These are phyloP conservation scores for Platichthys stellatus DNA, from an alignment of 2,113 vertebrate genomes.

Conservation along the genomic window DNA sequence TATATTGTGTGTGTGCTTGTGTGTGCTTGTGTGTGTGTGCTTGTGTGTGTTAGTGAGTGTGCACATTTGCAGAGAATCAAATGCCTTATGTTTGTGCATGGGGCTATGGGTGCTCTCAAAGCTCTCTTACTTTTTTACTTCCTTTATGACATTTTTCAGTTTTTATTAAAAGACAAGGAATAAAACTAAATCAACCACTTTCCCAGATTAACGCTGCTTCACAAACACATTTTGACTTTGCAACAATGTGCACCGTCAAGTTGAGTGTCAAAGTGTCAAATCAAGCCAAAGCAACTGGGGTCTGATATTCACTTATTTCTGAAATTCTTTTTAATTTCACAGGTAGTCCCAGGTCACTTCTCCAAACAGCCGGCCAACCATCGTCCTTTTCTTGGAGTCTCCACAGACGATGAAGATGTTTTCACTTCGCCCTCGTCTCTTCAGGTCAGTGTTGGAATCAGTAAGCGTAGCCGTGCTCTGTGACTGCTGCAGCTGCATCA, in stretches of 20 bases:
- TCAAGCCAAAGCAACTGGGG: not conserved
- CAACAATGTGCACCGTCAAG: not conserved
- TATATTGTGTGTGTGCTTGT: not conserved
- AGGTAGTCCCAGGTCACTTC: not conserved
- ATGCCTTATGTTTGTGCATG: not conserved
- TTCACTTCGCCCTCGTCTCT: not conserved
- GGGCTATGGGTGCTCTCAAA: not conserved
- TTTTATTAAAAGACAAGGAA: no score
- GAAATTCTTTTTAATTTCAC: not conserved
- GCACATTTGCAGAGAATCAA: not conserved
- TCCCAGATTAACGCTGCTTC: no score
- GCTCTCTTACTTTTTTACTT: not conserved
- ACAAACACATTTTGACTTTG: not conserved
- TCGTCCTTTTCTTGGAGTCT: not conserved
- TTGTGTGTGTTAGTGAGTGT: not conserved
- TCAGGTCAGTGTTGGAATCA: conserved; percentile 29
- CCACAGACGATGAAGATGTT: conserved; percentile 43
- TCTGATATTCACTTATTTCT: conserved; percentile 5
- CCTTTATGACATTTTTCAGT: no score
- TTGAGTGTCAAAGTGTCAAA: no score
- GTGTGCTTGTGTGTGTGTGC: not conserved
- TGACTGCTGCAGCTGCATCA: not conserved
- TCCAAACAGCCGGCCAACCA: not conserved
- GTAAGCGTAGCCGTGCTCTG: not conserved
- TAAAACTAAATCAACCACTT: no score